phyloP scores from a whole-genome alignment of 1,140 invertebrate genomes.

The Metaphire vulgaris region DNA sequence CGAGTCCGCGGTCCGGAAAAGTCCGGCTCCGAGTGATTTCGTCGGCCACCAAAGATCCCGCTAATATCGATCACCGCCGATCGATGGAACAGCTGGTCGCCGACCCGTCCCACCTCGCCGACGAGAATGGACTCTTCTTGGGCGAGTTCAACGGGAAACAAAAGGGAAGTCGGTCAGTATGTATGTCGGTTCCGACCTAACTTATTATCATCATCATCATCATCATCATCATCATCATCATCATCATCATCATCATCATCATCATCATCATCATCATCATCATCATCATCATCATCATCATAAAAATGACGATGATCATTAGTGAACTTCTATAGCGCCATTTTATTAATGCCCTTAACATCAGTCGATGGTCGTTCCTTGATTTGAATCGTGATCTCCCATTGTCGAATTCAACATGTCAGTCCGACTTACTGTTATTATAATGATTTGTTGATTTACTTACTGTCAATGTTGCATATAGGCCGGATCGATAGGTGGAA shows the following conservation, averaged over 20 bases:
- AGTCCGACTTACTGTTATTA: too few relatives aligned
- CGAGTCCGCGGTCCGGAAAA: background rate
- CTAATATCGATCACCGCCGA: background rate
- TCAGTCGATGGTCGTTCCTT: too few relatives aligned
- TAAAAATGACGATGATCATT: background rate
- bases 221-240: conserved; percentile 29
- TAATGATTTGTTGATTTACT: too few relatives aligned
- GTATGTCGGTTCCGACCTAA: too few relatives aligned
- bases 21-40: too few relatives aligned
- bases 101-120: background rate
- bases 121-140: background rate
- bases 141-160: background rate
- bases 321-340: too few relatives aligned
- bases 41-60: background rate
- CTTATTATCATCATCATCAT: conserved; percentile 25
- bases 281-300: conserved; percentile 14
- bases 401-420: too few relatives aligned
- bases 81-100: background rate
- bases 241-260: conserved; percentile 27
- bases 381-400: too few relatives aligned
- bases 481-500: too few relatives aligned
- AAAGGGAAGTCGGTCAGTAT: too few relatives aligned
- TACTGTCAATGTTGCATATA: too few relatives aligned
- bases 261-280: conserved; percentile 24
- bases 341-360: too few relatives aligned